Evolutionary conservation across 2,888 invertebrate species (phyloP).

Genomic region (Drosophila peninsularis): DNA sequence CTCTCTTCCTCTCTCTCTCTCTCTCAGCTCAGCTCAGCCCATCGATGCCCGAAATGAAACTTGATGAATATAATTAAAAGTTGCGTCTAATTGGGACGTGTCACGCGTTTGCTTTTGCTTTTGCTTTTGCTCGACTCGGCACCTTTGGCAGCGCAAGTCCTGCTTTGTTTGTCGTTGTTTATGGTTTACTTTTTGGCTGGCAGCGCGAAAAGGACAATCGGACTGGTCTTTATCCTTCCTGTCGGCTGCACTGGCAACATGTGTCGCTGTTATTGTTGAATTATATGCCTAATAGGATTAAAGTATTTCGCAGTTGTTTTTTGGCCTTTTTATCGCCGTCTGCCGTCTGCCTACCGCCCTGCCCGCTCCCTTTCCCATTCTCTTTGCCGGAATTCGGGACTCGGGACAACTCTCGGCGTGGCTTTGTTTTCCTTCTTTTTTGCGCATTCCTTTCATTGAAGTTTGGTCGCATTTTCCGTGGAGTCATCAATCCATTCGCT

Average conservation of each 20-base stretch:
- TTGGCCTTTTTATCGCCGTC: slow-evolving; percentile 66
- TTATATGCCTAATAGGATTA: slow-evolving; percentile 84
- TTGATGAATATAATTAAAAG: slow-evolving; percentile 43
- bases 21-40: not conserved
- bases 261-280: slow-evolving; percentile 84
- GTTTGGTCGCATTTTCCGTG: slow-evolving; percentile 46
- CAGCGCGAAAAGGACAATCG: slow-evolving; percentile 73
- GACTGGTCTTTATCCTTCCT: slow-evolving; percentile 74
- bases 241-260: slow-evolving; percentile 79
- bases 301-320: slow-evolving; percentile 81
- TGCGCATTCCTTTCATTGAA: slow-evolving; percentile 44
- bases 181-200: slow-evolving; percentile 20
- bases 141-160: slow-evolving; percentile 21
- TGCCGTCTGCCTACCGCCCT: slow-evolving; percentile 13
- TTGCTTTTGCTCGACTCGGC: slow-evolving; percentile 3
- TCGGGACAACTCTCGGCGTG: slow-evolving; percentile 46
- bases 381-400: slow-evolving; percentile 32
- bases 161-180: slow-evolving; percentile 6
- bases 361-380: not conserved
- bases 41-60: slow-evolving; percentile 12
- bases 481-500: slow-evolving; percentile 61
- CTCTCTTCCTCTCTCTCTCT: not conserved
- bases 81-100: slow-evolving; percentile 40
- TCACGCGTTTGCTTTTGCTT: slow-evolving; percentile 22
- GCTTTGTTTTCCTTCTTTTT: slow-evolving; percentile 37